A percentile compares a stretch with the other conserved stretches of the same genome.
These are phyloP conservation scores for Camptogramma bilineatum DNA, from an alignment of 2,888 invertebrate species.

Conservation along the genomic window DNA sequence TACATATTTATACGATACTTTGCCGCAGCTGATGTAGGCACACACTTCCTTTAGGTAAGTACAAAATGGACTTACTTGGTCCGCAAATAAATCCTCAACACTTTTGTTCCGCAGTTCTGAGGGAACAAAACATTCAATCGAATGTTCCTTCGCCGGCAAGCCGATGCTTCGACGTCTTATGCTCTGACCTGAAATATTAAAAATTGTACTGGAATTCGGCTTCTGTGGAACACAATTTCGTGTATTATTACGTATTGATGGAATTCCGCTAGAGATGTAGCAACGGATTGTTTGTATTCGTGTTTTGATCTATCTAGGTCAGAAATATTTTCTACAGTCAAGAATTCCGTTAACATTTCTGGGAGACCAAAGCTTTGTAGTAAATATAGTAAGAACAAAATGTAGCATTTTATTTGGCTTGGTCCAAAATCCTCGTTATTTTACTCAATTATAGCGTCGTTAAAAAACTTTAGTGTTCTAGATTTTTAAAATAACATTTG, in stretches of 20 bases:
- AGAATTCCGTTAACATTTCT: neutral
- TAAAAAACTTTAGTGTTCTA: too few species aligned
- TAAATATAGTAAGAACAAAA: neutral
- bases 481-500: too few species aligned
- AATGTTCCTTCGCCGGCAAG: conserved; percentile 47
- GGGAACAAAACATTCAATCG: conserved; percentile 48
- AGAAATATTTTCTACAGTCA: conserved; percentile 4
- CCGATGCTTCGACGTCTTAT: conserved; percentile 51
- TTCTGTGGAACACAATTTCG: conserved; percentile 14
- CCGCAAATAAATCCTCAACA: conserved; percentile 50
- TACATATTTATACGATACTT: conserved; percentile 30
- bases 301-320: conserved; percentile 16
- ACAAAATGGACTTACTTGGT: conserved; percentile 52
- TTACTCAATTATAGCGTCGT: too few species aligned
- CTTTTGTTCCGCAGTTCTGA: conserved; percentile 45
- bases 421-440: too few species aligned
- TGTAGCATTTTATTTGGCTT: neutral
- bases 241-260: conserved; percentile 7
- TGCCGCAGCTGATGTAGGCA: conserved; percentile 22
- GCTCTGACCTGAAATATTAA: conserved; percentile 48
- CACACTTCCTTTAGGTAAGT: conserved; percentile 6
- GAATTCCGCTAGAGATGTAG: conserved; percentile 12
- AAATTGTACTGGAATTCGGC: conserved; percentile 34
- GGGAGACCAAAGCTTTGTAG: neutral
- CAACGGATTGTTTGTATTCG: conserved; percentile 16